Base-by-base conservation (phyloP, 2,113 vertebrate species). In the Pipra filicauda region DNA sequence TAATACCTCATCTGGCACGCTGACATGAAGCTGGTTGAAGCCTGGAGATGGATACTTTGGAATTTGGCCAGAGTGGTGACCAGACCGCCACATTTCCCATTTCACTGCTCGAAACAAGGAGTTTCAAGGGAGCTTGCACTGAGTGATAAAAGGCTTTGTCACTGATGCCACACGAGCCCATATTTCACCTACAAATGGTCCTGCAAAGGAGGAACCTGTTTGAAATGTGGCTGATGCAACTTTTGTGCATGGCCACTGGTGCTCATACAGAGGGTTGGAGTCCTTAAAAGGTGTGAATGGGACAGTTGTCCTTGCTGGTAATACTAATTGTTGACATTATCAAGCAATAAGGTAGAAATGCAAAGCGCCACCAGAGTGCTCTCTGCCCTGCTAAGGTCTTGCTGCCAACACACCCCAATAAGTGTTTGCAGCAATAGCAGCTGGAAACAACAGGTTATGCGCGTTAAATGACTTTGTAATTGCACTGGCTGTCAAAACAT, bases 91-190 rank as follows among this genome's bases (percentile, higher is more conserved):
- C 17, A 41, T 64, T 6, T 85, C 26, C 51, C 43, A 16, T 22
- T 41, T 58, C 17, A n/a, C 4, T 20, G 64, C 22, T 31, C 55
- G 26, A 62, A 49, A 37, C 19, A 85, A 43, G 14, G 14, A 3
- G 1, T 39, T 65, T 74, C 13, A 16, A 4, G 33, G 69, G 23
- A 70, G 44, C 55, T 66, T 66, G 28, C 52, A 54, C 23, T 64
- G 51, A 90, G 26, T 35, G 46, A 23, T 8, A 16, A 0, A 9
- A 39, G 19, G 9, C 22, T 44, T 66, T 78, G n/a, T 33, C 30
- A 14, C 20, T 23, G n/a, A 2, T 15, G 24, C 43, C 58, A n/a
- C 41, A 33, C 0, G 1, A n/a, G 30, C 23, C 20, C 41, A 20
- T 30, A 57, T 58, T 71, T 79, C 21, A 44, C 12, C 33, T 33